Base-by-base conservation (phyloP, 2,797 vertebrate species). In the Microhierax caerulescens region DNA sequence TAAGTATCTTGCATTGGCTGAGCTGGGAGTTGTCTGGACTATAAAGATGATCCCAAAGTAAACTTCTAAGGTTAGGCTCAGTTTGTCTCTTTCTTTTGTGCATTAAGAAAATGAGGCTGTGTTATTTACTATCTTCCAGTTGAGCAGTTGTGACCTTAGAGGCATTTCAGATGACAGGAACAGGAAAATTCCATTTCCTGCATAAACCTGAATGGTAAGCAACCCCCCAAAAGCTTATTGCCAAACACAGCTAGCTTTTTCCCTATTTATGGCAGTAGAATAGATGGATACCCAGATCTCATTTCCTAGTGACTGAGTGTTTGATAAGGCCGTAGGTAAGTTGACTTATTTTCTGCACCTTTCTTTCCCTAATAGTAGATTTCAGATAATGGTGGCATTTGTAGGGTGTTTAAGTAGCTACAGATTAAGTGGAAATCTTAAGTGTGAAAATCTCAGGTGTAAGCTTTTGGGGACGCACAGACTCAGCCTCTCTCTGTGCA, bases 101-200 rank as follows among this genome's bases (percentile, higher is more conserved):
- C 82, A 78, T 91, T 88, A 81, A 90, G 39, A 63, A 88, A 84
- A 73, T 1, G 4, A 78, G 50, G 39, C 76, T 69, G 25, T 72
- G 79, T 18, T 61, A 88, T 84, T 93, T 92, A 54, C n/a, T 34
- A 1, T 36, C 63, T 85, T 85, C 54, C 67, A 86, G n/a, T 45
- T 67, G 57, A 81, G 61, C 36, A 60, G 21, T n/a, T 93, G 73
- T 85, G 80, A 94, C 73, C 74, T 82, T 5, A 2, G n/a, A 79
- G 56, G 39, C 43, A 75, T 86, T 92, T 90, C 63, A 63, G 39
- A 51, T 82, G 74, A 74, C 43, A 64, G 73, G 43, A 82, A 81
- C 67, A 93, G 67, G 83, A 93, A 70, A 85, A 89, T 90, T 81
- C 88, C 39, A 63, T 88, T 95, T 92, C 48, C 43, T 88, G 27